Evolutionary conservation across 2,113 vertebrate genomes (phyloP), one percentile per base, ranked within the genome.

Genomic region (Chionis minor): DNA sequence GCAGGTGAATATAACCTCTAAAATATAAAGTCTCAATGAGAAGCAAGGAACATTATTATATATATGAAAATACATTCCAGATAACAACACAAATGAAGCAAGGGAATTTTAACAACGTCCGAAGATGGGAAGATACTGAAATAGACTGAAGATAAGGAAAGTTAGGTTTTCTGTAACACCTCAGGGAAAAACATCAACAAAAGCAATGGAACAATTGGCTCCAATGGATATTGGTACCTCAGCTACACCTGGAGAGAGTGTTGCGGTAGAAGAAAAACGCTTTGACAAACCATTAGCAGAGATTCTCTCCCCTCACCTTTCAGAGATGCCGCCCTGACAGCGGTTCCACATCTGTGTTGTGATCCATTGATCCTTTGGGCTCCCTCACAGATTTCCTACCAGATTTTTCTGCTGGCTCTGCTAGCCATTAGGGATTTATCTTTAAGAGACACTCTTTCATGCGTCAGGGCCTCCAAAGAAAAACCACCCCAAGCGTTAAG

Each of bases 91-190:
- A 92, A 96, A 93, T 58, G 52, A 90, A 96, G 24, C 59, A 63
- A 85, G 51, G 28, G 88, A 96, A 96, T 97, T 94, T 96, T 95
- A 95, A 88, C 56, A 82, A 77, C 59, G 44, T 83, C 61, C 59
- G 45, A 42, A 70, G 58, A 61, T 22, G 12, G 1, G 67, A 82
- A 94, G 85, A 92, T 88, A 74, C 73, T 93, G 86, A 96, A 89
- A 95, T 79, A 69, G 85, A 52, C 90, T 71, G 65, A 89, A 94
- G 77, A 86, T 80, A 91, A 71, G 54, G 71, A 86, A 88, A 28
- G 72, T 56, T 71, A 79, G 59, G 88, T 84, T 84, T 92, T 58
- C 52, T 82, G 24, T 56, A 65, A n/a, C 28, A 38, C 3, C 33
- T 83, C 65, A 85, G 58, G 74, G 47, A 88, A 73, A 94, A 94